A percentile compares a stretch with the other conserved stretches of the same genome.
These are phyloP conservation scores for Isaurus tuberculatus DNA, from an alignment of 92 coral and sea anemone genomes.

Conservation along the genomic window DNA sequence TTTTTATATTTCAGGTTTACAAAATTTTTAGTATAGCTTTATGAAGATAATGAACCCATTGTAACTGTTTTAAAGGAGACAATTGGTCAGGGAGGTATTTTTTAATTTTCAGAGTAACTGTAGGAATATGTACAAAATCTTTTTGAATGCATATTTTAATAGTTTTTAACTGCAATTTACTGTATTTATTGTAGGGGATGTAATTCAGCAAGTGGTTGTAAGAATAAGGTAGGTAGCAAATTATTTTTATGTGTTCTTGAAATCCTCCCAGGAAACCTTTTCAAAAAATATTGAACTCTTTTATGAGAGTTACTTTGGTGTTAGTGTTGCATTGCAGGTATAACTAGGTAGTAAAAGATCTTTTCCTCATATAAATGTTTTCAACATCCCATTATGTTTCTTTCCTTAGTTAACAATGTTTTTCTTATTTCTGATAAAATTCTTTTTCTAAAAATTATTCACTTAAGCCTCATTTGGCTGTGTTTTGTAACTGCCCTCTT, in stretches of 20 bases:
- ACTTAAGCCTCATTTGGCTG: neutral
- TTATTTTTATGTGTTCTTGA: constrained; percentile 1
- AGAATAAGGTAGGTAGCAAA: neutral
- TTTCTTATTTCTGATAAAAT: neutral
- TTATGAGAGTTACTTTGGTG: neutral
- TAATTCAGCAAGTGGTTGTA: constrained; percentile 3
- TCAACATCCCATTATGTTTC: neutral
- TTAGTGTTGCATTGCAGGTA: neutral
- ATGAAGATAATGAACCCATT: constrained; percentile 2
- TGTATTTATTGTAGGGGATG: constrained; percentile 17
- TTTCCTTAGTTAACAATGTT: neutral
- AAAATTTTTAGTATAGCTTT: neutral
- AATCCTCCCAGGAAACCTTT: constrained; percentile 10
- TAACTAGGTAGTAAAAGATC: constrained; percentile 1
- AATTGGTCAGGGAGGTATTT: neutral
- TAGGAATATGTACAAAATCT: constrained; percentile 2
- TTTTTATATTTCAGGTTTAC: constrained; percentile 9
- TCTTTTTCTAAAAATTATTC: neutral
- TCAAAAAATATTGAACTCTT: neutral
- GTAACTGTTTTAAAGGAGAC: neutral
- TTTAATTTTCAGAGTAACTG: neutral
- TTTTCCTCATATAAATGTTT: neutral
- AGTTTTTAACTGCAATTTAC: neutral
- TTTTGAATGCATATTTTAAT: constrained; percentile 3
- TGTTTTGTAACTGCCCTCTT: constrained; percentile 1